Conservation (phyloP, 2,888 invertebrate species). For the Drosophila diplacantha region DNA sequence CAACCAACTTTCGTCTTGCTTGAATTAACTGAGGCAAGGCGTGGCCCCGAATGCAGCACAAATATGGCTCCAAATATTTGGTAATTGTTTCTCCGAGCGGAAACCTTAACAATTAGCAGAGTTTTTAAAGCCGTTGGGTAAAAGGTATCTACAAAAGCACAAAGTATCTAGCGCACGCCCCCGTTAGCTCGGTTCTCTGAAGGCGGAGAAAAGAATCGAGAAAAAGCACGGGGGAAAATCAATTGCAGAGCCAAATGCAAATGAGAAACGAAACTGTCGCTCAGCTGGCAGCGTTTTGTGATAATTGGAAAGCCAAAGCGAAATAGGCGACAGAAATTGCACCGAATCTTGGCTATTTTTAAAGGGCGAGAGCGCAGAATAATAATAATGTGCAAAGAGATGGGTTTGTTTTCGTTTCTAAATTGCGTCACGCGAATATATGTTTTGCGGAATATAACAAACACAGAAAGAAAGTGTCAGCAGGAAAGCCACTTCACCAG, state of each 20-base stretch:
- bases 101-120: conserved; percentile 61
- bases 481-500: conserved; percentile 19
- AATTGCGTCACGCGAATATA: conserved; percentile 33
- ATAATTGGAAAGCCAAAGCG: conserved; percentile 53
- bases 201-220: conserved; percentile 22
- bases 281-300: conserved; percentile 43
- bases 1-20: conserved; percentile 47
- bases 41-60: conserved; percentile 39
- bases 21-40: conserved; percentile 51
- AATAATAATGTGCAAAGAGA: conserved; percentile 10
- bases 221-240: conserved; percentile 35
- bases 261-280: conserved; percentile 40
- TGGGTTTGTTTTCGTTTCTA: conserved; percentile 18
- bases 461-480: conserved; percentile 1
- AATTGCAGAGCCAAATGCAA: conserved; percentile 42
- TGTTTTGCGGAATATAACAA: conserved; percentile 1
- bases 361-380: conserved; percentile 21
- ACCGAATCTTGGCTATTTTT: conserved; percentile 56
- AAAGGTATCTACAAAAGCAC: conserved; percentile 21
- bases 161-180: conserved; percentile 52
- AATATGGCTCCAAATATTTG: conserved; percentile 60
- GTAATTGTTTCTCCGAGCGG: conserved; percentile 58
- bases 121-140: conserved; percentile 18
- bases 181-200: conserved; percentile 29
- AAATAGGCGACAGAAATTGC: conserved; percentile 51